Evolutionary conservation across 2,113 vertebrate genomes (phyloP), one percentile per base, ranked within the genome.

Genomic region (Lampris incognitus): DNA sequence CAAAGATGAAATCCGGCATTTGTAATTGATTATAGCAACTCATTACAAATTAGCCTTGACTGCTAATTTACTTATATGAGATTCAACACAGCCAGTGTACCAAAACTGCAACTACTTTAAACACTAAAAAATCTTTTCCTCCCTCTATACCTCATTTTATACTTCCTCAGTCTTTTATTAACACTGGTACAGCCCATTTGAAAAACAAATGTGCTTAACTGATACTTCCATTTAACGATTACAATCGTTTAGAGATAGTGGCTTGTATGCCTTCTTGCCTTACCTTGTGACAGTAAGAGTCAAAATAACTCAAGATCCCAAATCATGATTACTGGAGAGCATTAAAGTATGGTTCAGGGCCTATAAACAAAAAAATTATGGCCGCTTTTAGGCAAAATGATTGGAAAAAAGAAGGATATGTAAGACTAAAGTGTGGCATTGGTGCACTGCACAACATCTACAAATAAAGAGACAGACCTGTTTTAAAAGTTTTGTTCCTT

Each of bases 1-100:
- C 79, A 77, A 65, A 83, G 84, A 79, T 72, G 71, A 84, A 80
- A 84, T 73, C 61, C 50, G 5, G 54, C 68, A 69, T 88, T 76
- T 51, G 85, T 88, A 92, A 91, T 88, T 90, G 90, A 88, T 91
- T 92, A 85, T 73, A 82, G 71, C 63, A 73, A 39, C 50, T 81
- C 69, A 72, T 89, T 88, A 79, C 84, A 88, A 87, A 89, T 89
- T 69, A 60, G 46, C 66, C 52, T 73, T 82, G 87, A 84, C 74
- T 87, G 83, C 60, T 86, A 85, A 88, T 90, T 85, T 82, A 82
- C 72, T 75, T 85, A 79, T 65, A 81, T 73, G 75, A 85, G 86
- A 89, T 89, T 87, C 85, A 92, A 88, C 84, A 72, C 49, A 76
- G 83, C 61, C 85, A 87, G 86, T 87, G 72, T 64, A 83, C 77